phyloP scores from a whole-genome alignment of 2,888 invertebrate species.

The Mythimna loreyi region DNA sequence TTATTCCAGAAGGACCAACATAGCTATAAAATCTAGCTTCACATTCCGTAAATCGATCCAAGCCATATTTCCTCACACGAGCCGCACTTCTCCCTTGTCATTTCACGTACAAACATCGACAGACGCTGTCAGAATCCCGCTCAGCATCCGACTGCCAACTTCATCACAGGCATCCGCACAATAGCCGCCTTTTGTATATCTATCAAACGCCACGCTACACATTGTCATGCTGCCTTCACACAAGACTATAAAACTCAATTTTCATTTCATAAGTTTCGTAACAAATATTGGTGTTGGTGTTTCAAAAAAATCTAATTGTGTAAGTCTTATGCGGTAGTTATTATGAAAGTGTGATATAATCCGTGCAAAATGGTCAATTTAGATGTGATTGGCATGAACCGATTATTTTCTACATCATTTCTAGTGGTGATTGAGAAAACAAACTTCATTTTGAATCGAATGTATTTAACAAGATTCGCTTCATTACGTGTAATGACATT shows the following conservation, averaged over 20 bases:
- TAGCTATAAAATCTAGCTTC: neutral
- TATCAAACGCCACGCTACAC: conserved; percentile 23
- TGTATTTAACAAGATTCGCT: neutral
- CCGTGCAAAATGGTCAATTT: conserved; percentile 42
- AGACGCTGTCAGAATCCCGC: conserved; percentile 49
- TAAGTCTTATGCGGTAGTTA: conserved; percentile 45
- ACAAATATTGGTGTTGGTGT: conserved; percentile 38
- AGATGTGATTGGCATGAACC: conserved; percentile 40
- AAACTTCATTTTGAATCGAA: conserved; percentile 11
- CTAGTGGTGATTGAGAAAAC: conserved; percentile 19
- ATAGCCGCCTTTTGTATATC: conserved; percentile 51
- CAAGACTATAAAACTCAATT: conserved; percentile 19
- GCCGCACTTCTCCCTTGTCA: conserved; percentile 27
- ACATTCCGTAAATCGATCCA: conserved; percentile 16
- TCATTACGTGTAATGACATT: neutral
- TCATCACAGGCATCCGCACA: conserved; percentile 19
- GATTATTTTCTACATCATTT: conserved; percentile 14
- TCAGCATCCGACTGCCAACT: conserved; percentile 31
- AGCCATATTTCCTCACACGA: conserved; percentile 29
- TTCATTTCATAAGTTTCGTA: conserved; percentile 22
- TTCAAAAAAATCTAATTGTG: conserved; percentile 42
- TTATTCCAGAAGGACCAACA: neutral
- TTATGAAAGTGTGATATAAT: conserved; percentile 43
- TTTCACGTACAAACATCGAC: conserved; percentile 56
- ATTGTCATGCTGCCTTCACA: conserved; percentile 33